Percentiles rank a stretch among this genome's conserved stretches.
phyloP scores from a whole-genome alignment of 2,888 invertebrate species.

The Incurvaria masculella region DNA sequence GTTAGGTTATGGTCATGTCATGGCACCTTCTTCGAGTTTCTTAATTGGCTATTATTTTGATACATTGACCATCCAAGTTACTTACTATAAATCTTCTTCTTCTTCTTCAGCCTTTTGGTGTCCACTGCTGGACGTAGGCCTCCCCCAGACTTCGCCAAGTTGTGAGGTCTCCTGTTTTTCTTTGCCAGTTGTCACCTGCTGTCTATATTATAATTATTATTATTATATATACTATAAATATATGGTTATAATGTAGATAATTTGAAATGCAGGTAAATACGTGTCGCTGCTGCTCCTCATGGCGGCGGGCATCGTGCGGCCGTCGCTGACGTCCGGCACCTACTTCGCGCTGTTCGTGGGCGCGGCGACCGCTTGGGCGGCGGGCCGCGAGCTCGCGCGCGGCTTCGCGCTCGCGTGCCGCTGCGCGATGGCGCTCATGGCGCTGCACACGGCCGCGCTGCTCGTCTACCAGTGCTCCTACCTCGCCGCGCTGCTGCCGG shows the following conservation, averaged over 20 bases:
- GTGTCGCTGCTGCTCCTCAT: conserved; percentile 63
- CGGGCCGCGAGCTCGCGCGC: conserved; percentile 69
- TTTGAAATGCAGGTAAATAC: conserved; percentile 58
- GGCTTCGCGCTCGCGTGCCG: conserved; percentile 75
- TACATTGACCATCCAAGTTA: not conserved
- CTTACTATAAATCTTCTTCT: not conserved
- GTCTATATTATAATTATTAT: not conserved
- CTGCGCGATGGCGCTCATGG: conserved; percentile 70
- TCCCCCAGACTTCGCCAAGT: no score
- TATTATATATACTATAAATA: not conserved
- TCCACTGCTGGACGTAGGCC: no score
- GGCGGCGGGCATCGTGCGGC: conserved; percentile 72
- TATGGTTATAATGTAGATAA: not conserved
- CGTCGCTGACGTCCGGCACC: conserved; percentile 78
- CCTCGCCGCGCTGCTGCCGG: conserved; percentile 69
- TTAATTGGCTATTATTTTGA: not conserved
- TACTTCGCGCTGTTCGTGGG: conserved; percentile 86
- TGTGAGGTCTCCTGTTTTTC: no score
- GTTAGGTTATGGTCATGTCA: no score
- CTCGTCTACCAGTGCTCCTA: conserved; percentile 84
- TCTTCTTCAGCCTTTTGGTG: no score
- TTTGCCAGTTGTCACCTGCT: no score
- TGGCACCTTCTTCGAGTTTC: no score
- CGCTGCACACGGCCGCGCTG: conserved; percentile 67
- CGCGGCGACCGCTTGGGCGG: conserved; percentile 84